These are phyloP conservation scores for Acleris emargana DNA, from an alignment of 2,888 invertebrate genomes.

Conservation along the genomic window DNA sequence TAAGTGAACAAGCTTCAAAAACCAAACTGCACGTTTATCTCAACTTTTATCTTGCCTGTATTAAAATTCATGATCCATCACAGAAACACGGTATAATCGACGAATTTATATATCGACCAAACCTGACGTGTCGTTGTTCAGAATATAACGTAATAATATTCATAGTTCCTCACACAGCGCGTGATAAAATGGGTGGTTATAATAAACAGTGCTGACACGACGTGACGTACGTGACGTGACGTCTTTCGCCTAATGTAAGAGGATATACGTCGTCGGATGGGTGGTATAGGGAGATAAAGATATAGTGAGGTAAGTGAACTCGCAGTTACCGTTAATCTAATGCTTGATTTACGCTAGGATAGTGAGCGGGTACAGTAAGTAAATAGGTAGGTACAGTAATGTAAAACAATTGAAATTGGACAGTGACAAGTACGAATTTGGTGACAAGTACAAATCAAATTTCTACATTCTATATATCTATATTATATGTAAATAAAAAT, in stretches of 20 bases:
- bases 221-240: slow-evolving; percentile 23
- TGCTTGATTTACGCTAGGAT: too few species aligned
- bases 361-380: too few species aligned
- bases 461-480: too few species aligned
- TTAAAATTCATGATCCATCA: neutral
- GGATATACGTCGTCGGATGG: neutral
- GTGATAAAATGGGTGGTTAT: slow-evolving; percentile 3
- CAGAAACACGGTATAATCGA: neutral
- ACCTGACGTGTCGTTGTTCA: neutral
- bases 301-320: neutral
- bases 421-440: too few species aligned
- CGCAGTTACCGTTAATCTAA: too few species aligned
- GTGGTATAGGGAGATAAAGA: neutral
- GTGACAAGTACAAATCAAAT: too few species aligned
- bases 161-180: slow-evolving; percentile 12
- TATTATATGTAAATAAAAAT: too few species aligned
- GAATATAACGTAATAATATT: slow-evolving; percentile 21
- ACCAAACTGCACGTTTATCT: too few species aligned
- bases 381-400: too few species aligned
- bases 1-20: too few species aligned
- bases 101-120: neutral
- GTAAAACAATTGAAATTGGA: too few species aligned
- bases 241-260: neutral
- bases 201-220: slow-evolving; percentile 18
- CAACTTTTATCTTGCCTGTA: too few species aligned